These are phyloP conservation scores for Mustela nigripes DNA, from an alignment of 2,113 vertebrate species.

Conservation along the genomic window DNA sequence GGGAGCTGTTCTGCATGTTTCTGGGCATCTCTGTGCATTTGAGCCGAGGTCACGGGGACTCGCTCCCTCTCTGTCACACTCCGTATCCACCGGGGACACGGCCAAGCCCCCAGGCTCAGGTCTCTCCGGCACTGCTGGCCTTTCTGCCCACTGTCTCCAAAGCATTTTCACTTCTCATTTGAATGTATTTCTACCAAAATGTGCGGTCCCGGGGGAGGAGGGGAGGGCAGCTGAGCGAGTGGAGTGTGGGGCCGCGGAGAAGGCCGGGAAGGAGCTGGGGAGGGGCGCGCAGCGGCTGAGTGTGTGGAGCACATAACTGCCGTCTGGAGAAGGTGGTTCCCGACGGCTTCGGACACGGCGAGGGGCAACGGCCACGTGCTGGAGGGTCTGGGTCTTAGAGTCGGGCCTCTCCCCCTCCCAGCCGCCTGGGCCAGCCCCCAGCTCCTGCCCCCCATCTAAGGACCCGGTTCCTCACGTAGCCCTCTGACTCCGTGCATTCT, in stretches of 20 bases:
- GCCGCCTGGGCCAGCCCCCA: accelerated
- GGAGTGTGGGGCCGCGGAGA: accelerated
- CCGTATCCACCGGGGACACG: accelerated
- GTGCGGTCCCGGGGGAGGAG: background rate
- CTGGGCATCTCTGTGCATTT: background rate
- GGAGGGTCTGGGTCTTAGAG: background rate
- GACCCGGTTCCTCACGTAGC: accelerated
- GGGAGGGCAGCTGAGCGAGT: accelerated
- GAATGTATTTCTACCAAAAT: background rate
- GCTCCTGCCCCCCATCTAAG: background rate
- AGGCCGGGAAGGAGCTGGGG: background rate
- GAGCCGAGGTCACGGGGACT: background rate
- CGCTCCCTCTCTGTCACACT: background rate
- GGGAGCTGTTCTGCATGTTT: background rate
- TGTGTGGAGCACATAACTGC: background rate
- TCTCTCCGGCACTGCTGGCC: accelerated
- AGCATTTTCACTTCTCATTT: background rate
- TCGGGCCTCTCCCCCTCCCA: background rate
- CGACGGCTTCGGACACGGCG: accelerated
- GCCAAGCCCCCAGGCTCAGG: accelerated
- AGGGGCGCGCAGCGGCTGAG: accelerated
- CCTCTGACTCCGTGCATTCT: background rate
- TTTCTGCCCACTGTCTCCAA: background rate
- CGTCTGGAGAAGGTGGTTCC: background rate
- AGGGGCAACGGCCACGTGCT: background rate